Evolutionary conservation across 1,140 invertebrate genomes (phyloP), one percentile per base, ranked within the genome.

Genomic region (Brachionus angularis): DNA sequence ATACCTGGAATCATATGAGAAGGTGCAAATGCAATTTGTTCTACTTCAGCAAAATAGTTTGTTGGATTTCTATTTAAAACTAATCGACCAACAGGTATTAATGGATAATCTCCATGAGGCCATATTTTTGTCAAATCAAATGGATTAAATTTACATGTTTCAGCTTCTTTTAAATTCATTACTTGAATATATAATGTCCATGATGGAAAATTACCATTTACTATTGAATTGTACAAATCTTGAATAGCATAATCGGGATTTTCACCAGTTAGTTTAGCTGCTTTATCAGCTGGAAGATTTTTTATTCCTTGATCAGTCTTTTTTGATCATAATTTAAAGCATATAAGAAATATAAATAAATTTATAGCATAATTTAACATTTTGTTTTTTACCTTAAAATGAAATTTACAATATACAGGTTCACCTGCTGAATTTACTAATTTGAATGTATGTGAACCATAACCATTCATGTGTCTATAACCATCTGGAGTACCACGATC

Each of bases 381-480:
- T 2, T 2, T 42, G 8, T 18, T 31, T 53, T 5, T 64, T 73
- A 88, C 87, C 84, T 94, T 94, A 76, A 87, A 89, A 78, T 95
- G 92, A 85, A 96, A 96, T 85, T 96, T 96, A 73, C 89, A 90
- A 79, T 91, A 96, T 49, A 91, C 83, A 14, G 86, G 80, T 70
- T 90, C 86, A 52, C 88, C 86, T 64, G 89, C 82, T 14, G 83
- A 85, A 81, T 96, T 96, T 1, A 96, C 86, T 67, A 96, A 78
- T 79, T 95, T 94, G 78, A 93, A 96, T 2, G 93, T 96, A 79
- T 97, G 92, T 3, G 91, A 93, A 0, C 91, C 92, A 79, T 93
- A 96, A 18, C 93, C 81, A 78, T 97, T 90, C 93, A 97, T 97
- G 77, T 89, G 87, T 71, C 91, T 86, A 78, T 87, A 89, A n/a